Evolutionary conservation across 2,797 vertebrate genomes (phyloP).

Genomic region (Anguilla pacifica): DNA sequence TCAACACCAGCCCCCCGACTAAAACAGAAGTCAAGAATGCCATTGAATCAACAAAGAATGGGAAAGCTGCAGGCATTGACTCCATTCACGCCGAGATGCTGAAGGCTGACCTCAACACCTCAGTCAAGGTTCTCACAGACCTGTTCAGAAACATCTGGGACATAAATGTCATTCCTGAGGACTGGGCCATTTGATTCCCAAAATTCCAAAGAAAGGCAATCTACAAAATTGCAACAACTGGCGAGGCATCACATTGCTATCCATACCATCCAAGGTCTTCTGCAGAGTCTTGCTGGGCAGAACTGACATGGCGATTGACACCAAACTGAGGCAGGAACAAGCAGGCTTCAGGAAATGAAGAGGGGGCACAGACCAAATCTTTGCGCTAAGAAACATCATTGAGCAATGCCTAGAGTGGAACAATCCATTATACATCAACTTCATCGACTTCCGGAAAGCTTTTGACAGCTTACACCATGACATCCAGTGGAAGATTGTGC

Average conservation of each 20-base stretch:
- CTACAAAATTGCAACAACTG: too few relatives aligned
- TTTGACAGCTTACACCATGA: constrained; percentile 5
- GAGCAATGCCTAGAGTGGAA: too few relatives aligned
- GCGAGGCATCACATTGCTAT: too few relatives aligned
- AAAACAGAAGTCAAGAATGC: background rate
- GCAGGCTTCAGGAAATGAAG: too few relatives aligned
- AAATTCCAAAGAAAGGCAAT: too few relatives aligned
- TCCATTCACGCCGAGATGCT: constrained; percentile 31
- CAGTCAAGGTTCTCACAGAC: constrained; percentile 22
- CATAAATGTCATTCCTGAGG: background rate
- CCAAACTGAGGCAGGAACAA: too few relatives aligned
- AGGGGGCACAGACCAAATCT: too few relatives aligned
- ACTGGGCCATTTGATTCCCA: background rate
- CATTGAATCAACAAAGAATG: background rate
- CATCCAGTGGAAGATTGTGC: background rate
- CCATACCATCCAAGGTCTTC: too few relatives aligned
- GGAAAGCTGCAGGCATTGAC: constrained; percentile 26
- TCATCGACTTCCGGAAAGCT: background rate
- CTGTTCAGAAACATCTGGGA: constrained; percentile 14
- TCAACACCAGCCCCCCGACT: background rate
- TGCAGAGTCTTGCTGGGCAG: too few relatives aligned
- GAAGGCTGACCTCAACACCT: constrained; percentile 25
- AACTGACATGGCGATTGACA: too few relatives aligned
- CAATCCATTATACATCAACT: background rate
- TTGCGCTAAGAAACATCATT: too few relatives aligned